A percentile compares a stretch with the other conserved stretches of the same genome.
These are phyloP conservation scores for Polyploca ridens DNA, from an alignment of 2,888 invertebrate genomes.

Conservation along the genomic window DNA sequence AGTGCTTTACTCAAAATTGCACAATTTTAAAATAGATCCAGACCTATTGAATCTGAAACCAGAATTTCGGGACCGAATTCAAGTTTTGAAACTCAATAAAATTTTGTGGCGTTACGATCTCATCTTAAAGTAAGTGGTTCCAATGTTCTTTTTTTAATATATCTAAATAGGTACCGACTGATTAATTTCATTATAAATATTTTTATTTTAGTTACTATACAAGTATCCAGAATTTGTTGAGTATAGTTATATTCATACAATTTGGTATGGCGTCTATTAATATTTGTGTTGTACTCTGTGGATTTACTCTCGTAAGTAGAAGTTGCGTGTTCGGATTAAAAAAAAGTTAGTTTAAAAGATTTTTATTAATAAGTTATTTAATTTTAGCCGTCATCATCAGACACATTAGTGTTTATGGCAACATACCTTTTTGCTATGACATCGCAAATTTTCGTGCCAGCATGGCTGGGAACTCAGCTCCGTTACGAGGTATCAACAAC, in stretches of 20 bases:
- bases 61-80: conserved; percentile 26
- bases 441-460: conserved; percentile 57
- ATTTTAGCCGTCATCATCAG: conserved; percentile 52
- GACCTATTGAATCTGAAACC: conserved; percentile 25
- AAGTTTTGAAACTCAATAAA: conserved; percentile 37
- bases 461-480: conserved; percentile 59
- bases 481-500: conserved; percentile 45
- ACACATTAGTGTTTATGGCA: conserved; percentile 49
- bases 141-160: neutral
- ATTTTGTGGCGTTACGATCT: conserved; percentile 56
- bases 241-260: conserved; percentile 59
- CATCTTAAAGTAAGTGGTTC: conserved; percentile 53
- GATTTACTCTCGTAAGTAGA: conserved; percentile 55
- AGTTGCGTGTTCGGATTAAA: no score
- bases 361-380: neutral
- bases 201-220: conserved; percentile 58
- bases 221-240: conserved; percentile 52
- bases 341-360: no score
- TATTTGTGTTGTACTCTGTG: conserved; percentile 62
- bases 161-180: neutral
- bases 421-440: conserved; percentile 53
- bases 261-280: conserved; percentile 59
- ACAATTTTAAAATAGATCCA: conserved; percentile 41
- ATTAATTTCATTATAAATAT: neutral
- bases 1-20: conserved; percentile 54